These are phyloP conservation scores for Aldrovandia affinis DNA, from an alignment of 2,797 vertebrate species.

Conservation along the genomic window DNA sequence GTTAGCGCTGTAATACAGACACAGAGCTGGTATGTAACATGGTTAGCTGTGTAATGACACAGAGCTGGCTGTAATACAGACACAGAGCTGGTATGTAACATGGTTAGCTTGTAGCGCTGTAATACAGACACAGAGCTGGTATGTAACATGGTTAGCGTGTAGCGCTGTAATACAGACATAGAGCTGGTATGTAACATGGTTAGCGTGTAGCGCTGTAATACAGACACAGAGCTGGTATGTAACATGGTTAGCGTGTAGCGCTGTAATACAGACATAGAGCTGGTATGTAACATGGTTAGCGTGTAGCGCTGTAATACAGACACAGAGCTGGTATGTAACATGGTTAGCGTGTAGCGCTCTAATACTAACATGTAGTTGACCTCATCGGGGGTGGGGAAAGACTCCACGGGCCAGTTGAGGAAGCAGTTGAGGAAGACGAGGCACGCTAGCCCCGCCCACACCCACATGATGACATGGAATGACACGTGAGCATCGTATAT, in stretches of 20 bases:
- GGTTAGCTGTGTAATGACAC: background rate
- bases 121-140: background rate
- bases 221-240: background rate
- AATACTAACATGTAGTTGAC: conserved; percentile 56
- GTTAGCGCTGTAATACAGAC: background rate
- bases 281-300: background rate
- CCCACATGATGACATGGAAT: conserved; percentile 84
- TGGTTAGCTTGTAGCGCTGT: background rate
- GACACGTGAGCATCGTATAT: conserved; percentile 81
- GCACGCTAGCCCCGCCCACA: conserved; percentile 80
- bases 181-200: background rate
- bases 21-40: background rate
- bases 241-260: background rate
- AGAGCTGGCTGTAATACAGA: background rate
- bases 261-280: background rate
- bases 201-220: background rate
- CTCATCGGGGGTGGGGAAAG: conserved; percentile 84
- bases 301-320: background rate
- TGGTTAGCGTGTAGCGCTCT: background rate
- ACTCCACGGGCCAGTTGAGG: conserved; percentile 84
- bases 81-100: background rate
- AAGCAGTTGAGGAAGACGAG: conserved; percentile 85
- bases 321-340: background rate
- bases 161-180: background rate
- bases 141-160: background rate